These are phyloP conservation scores for Bembecia ichneumoniformis DNA, from an alignment of 2,888 invertebrate genomes.

Conservation along the genomic window DNA sequence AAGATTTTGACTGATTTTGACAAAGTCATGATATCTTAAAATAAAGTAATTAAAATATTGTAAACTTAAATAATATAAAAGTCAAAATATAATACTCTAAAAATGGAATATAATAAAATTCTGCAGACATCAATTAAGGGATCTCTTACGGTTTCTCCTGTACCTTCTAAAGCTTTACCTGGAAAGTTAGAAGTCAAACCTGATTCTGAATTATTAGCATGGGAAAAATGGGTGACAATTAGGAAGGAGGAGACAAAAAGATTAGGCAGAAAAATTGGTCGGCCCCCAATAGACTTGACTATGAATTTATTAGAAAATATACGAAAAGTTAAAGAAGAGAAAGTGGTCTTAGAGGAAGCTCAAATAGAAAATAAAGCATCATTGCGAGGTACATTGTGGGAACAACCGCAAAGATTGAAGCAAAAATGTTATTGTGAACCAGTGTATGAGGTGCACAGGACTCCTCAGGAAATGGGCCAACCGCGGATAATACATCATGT, in stretches of 20 bases:
- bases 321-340: slow-evolving; percentile 46
- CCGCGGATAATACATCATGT: slow-evolving; percentile 45
- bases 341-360: slow-evolving; percentile 44
- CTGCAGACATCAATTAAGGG: too few relatives aligned
- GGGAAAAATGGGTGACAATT: slow-evolving; percentile 58
- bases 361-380: slow-evolving; percentile 33
- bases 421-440: slow-evolving; percentile 40
- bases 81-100: too few relatives aligned
- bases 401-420: slow-evolving; percentile 37
- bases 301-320: slow-evolving; percentile 46
- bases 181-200: slow-evolving; percentile 9
- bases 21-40: too few relatives aligned
- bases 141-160: too few relatives aligned
- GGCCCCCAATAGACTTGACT: slow-evolving; percentile 39
- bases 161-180: too few relatives aligned
- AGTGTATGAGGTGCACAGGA: slow-evolving; percentile 45
- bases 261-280: slow-evolving; percentile 26
- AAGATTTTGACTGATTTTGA: too few relatives aligned
- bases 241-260: slow-evolving; percentile 38
- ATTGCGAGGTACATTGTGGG: slow-evolving; percentile 39
- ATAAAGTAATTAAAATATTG: too few relatives aligned
- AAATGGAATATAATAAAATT: too few relatives aligned
- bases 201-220: slow-evolving; percentile 40
- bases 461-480: slow-evolving; percentile 37
- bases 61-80: too few relatives aligned